Evolutionary conservation across 64 coral and sea anemone genomes (phyloP).

Genomic region (Actinia equina): DNA sequence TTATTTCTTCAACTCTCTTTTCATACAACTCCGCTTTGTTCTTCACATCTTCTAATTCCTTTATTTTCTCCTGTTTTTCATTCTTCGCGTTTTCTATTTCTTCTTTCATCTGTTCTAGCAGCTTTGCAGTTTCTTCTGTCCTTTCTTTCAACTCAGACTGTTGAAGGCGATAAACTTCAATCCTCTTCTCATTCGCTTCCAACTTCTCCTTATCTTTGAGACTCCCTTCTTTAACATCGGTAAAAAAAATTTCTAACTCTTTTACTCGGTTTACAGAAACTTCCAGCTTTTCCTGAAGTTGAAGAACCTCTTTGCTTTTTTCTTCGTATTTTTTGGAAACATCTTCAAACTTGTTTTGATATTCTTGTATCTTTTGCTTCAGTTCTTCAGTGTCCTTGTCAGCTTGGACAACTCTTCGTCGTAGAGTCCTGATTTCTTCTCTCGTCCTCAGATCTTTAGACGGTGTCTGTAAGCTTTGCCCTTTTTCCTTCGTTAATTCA

Average conservation of each 20-base stretch:
- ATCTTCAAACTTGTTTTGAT: not conserved
- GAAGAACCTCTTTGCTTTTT: not conserved
- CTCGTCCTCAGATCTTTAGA: conserved; percentile 20
- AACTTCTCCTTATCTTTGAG: conserved; percentile 11
- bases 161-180: not conserved
- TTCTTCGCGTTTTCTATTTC: conserved; percentile 25
- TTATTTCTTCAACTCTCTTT: conserved; percentile 24
- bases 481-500: conserved; percentile 25
- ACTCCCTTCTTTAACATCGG: conserved; percentile 36
- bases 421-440: conserved; percentile 49
- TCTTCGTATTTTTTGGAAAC: not conserved
- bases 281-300: conserved; percentile 9
- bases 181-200: conserved; percentile 17
- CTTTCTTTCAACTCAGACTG: conserved; percentile 12
- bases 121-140: not conserved
- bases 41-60: conserved; percentile 34
- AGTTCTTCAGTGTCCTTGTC: conserved; percentile 43
- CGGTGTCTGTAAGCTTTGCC: not conserved
- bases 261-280: not conserved
- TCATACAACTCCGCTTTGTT: conserved; percentile 4
- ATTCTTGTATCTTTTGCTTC: conserved; percentile 6
- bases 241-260: conserved; percentile 8
- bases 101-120: conserved; percentile 28
- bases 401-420: conserved; percentile 31
- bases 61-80: conserved; percentile 7